A percentile compares a stretch with the other conserved stretches of the same genome.
Conservation (phyloP, 2,797 vertebrate species). For the Eulemur albifrons region DNA sequence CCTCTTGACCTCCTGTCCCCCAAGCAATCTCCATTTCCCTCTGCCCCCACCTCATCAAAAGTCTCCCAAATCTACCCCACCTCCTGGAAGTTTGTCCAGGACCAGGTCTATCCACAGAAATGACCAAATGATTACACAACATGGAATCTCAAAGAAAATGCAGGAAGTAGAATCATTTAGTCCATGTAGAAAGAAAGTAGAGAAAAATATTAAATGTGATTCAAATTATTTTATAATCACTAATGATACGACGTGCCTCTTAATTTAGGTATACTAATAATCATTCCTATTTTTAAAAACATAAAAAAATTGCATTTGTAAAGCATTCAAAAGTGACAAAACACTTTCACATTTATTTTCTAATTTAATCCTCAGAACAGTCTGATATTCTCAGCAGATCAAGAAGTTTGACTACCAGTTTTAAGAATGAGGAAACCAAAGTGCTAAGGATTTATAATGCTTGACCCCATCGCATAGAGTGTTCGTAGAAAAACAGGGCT, state of each 20-base stretch:
- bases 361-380: neutral
- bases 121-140: neutral
- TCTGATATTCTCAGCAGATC: neutral
- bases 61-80: too few species aligned
- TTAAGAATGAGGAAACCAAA: neutral
- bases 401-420: neutral
- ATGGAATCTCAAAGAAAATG: neutral
- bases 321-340: neutral
- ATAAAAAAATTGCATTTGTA: neutral
- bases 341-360: neutral
- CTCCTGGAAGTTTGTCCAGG: neutral
- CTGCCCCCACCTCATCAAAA: neutral
- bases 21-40: neutral
- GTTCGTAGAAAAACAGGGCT: neutral
- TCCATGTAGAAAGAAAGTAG: neutral
- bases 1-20: neutral
- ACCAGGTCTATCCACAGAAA: neutral
- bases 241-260: neutral
- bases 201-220: neutral
- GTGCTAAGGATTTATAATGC: neutral
- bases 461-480: neutral
- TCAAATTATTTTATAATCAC: neutral
- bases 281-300: neutral
- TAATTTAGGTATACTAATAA: neutral
- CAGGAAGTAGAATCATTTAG: neutral